phyloP scores from a whole-genome alignment of 2,113 vertebrate species.

The Collichthys lucidus region DNA sequence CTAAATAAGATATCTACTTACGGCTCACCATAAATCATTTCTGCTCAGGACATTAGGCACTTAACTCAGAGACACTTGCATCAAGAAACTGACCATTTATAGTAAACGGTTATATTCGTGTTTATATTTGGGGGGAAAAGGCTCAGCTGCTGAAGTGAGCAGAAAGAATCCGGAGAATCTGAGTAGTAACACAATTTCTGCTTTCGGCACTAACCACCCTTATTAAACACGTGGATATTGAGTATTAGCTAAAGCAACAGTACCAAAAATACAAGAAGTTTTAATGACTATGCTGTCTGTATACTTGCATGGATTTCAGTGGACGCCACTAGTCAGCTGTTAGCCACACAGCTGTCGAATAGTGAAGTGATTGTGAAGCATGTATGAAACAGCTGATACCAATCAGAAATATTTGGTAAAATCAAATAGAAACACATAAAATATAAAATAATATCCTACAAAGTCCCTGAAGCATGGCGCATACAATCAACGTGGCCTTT shows the following conservation, averaged over 20 bases:
- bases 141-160: background rate
- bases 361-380: background rate
- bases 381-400: background rate
- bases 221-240: background rate
- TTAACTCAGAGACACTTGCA: background rate
- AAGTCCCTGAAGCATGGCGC: background rate
- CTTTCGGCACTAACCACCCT: background rate
- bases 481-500: constrained; percentile 8
- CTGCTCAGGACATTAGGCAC: background rate
- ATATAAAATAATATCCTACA: background rate
- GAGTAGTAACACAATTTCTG: background rate
- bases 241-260: background rate
- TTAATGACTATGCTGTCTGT: background rate
- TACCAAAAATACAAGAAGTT: background rate
- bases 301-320: background rate
- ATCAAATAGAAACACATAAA: background rate
- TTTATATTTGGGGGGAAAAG: background rate
- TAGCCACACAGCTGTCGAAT: background rate
- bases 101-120: background rate
- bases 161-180: constrained; percentile 14
- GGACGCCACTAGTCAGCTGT: background rate
- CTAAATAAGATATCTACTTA: background rate
- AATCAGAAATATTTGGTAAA: background rate
- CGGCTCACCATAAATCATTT: background rate
- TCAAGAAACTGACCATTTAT: constrained; percentile 1